These are phyloP conservation scores for Drosophila mettleri DNA, from an alignment of 2,888 invertebrate genomes.

Conservation along the genomic window DNA sequence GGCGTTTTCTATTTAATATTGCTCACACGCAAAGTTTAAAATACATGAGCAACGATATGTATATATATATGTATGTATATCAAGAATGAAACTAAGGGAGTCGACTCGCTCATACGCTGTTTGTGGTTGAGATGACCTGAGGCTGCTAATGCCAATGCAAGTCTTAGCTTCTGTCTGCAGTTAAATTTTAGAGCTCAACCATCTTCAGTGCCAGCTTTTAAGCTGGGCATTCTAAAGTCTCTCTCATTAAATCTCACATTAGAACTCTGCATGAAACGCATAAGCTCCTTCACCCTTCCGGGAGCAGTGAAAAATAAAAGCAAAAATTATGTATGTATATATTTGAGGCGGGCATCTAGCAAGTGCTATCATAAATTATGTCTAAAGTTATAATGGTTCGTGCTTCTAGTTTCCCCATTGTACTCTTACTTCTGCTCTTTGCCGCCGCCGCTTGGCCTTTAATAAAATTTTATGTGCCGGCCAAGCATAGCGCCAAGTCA, in stretches of 20 bases:
- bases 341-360: constrained; percentile 49
- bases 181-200: too few relatives aligned
- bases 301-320: constrained; percentile 10
- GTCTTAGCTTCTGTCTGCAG: too few relatives aligned
- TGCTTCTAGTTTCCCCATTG: constrained; percentile 65
- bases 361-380: constrained; percentile 75
- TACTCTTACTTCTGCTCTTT: constrained; percentile 29
- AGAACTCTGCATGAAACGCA: background rate
- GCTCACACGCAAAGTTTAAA: constrained; percentile 67
- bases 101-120: background rate
- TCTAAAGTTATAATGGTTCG: constrained; percentile 73
- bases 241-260: background rate
- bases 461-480: constrained; percentile 61
- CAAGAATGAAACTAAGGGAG: background rate
- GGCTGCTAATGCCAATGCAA: background rate
- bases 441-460: constrained; percentile 39
- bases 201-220: too few relatives aligned
- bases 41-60: constrained; percentile 12
- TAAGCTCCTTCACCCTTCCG: background rate
- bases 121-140: background rate
- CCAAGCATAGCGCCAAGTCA: constrained; percentile 63
- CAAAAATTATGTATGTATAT: constrained; percentile 27
- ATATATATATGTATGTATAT: constrained; percentile 14
- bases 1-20: constrained; percentile 48
- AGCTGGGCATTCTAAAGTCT: too few relatives aligned